Base-by-base conservation (phyloP, 2,113 vertebrate genomes). In the Limnothrissa miodon region DNA sequence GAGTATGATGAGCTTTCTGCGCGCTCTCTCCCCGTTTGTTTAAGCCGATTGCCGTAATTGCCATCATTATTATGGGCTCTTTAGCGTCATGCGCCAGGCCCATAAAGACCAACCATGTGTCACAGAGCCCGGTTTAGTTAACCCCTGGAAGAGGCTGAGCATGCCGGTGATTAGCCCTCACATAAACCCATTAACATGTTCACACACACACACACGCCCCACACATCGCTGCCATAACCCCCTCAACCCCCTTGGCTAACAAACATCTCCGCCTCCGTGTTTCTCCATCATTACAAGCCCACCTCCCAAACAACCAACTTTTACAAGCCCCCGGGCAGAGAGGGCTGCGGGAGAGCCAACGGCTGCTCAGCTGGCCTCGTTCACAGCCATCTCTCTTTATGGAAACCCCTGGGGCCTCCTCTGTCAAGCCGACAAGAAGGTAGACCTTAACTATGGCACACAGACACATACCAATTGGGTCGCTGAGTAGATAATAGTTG, bases 21-120 rank as follows among this genome's bases (percentile, higher is more conserved):
- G 95, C 93, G 92, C 95, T 96, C 95, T 70, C 62, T 56, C 11
- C 59, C 96, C 96, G 96, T 98, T 99, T 97, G 97, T 97, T 98
- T 97, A 97, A 99, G 98, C 97, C 93, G 96, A 97, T 98, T 98
- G 96, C 95, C 92, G 94, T 97, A 98, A 98, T 99, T 96, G 97
- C 96, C 96, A 96, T 99, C 97, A 98, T 99, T 97, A 99, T 97
- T 96, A 93, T 86, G 86, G 96, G 95, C 97, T 98, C 95, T 97
- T 99, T 98, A 98, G 97, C 94, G 95, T 96, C 96, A 95, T 96
- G 94, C 93, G 91, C 93, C 95, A 95, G 95, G 95, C 95, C 94
- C 93, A 95, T 97, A 96, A 97, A 97, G 96, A 96, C 95, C 95
- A 96, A 95, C 96, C 96, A 96, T 96, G 96, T 96, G 97, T 96